These are phyloP conservation scores for Sebastes itinus DNA, from an alignment of 2,797 vertebrate species.

Conservation along the genomic window DNA sequence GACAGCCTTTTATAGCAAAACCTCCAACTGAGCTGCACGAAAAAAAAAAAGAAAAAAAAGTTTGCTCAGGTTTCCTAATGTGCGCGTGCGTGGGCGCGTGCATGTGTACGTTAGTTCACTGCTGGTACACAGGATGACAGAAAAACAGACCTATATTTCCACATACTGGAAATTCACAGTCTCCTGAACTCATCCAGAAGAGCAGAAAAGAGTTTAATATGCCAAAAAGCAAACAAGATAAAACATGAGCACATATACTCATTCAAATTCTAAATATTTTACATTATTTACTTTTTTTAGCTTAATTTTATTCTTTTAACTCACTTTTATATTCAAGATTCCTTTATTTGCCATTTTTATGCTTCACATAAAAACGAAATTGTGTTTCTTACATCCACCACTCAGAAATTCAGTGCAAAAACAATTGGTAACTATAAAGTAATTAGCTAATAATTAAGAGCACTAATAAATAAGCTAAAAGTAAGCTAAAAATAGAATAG, in stretches of 20 bases:
- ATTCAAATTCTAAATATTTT: no score
- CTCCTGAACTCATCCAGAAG: not conserved
- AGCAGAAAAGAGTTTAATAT: not conserved
- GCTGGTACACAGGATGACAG: not conserved
- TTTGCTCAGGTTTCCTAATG: constrained; percentile 74
- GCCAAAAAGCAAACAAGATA: no score
- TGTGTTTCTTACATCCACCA: no score
- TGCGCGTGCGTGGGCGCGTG: not conserved
- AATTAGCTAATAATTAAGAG: no score
- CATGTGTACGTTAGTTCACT: not conserved
- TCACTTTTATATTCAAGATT: not conserved
- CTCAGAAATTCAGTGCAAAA: no score
- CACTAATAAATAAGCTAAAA: not conserved
- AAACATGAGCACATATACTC: not conserved
- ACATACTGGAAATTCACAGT: constrained; percentile 45
- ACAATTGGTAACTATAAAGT: no score
- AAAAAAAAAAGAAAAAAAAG: not conserved
- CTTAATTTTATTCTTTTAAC: no score
- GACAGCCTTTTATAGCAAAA: constrained; percentile 72
- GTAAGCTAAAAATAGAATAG: no score
- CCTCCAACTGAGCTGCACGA: not conserved
- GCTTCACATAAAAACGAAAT: not conserved
- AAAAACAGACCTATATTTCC: constrained; percentile 29
- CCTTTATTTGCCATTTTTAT: not conserved
- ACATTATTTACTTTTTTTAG: no score